phyloP scores from a whole-genome alignment of 2,888 invertebrate species.

The Himalopsyche anomala region DNA sequence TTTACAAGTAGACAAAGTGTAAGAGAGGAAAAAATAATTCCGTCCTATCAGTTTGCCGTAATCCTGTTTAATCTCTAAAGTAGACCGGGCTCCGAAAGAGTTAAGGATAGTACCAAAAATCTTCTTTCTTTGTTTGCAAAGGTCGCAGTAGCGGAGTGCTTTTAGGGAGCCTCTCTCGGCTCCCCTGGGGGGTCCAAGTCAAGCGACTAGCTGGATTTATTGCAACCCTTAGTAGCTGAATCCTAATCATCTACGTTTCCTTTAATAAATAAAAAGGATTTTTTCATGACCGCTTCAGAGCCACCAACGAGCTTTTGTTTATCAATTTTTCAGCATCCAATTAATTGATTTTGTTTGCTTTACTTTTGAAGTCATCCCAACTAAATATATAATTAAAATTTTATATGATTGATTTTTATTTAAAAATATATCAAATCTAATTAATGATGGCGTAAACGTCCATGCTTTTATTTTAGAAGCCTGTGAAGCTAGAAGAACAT shows the following conservation, averaged over 20 bases:
- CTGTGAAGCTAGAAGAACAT: too few relatives aligned
- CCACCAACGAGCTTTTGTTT: neutral
- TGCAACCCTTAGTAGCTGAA: conserved; percentile 34
- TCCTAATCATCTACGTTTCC: conserved; percentile 34
- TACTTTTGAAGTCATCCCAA: too few relatives aligned
- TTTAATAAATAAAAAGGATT: conserved; percentile 34
- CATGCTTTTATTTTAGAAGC: too few relatives aligned
- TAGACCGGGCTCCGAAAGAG: conserved; percentile 15
- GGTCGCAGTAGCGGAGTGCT: conserved; percentile 31
- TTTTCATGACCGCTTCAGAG: conserved; percentile 17
- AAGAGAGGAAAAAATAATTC: conserved; percentile 2
- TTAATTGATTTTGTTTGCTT: too few relatives aligned
- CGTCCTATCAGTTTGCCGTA: conserved; percentile 7
- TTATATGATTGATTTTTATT: too few relatives aligned
- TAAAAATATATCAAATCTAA: too few relatives aligned
- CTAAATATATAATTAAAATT: too few relatives aligned
- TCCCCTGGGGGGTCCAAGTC: conserved; percentile 34
- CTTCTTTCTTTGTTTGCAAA: conserved; percentile 34
- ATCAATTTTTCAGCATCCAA: too few relatives aligned
- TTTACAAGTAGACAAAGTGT: neutral
- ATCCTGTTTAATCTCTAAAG: conserved; percentile 20
- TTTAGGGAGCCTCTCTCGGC: conserved; percentile 30
- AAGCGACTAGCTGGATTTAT: conserved; percentile 34
- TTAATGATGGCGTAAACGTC: too few relatives aligned
- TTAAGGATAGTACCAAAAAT: conserved; percentile 31